Conservation (phyloP, 2,888 invertebrate species). For the Arctia plantaginis region DNA sequence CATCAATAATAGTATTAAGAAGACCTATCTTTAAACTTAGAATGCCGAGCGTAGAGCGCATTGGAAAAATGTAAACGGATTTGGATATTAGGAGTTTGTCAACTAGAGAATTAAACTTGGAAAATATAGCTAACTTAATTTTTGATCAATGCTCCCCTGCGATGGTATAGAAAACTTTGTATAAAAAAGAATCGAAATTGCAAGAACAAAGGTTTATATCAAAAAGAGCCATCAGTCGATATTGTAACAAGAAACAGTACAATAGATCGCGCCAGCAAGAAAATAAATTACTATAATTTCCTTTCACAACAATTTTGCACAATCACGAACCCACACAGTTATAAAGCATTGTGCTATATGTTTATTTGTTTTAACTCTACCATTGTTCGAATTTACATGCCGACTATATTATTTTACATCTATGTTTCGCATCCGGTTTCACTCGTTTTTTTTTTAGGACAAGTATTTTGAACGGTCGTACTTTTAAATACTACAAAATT, state of each 20-base stretch:
- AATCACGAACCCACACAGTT: constrained; percentile 55
- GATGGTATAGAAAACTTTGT: constrained; percentile 3
- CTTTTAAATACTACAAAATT: constrained; percentile 8
- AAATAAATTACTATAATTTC: constrained; percentile 77
- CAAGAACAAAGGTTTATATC: constrained; percentile 38
- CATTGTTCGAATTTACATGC: constrained; percentile 53
- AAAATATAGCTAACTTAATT: neutral
- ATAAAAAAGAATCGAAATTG: constrained; percentile 4
- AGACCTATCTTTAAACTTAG: neutral
- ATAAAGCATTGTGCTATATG: constrained; percentile 53
- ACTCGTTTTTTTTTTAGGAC: constrained; percentile 8
- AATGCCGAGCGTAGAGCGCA: neutral
- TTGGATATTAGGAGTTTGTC: neutral
- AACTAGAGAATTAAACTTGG: neutral
- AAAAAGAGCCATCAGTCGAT: constrained; percentile 45
- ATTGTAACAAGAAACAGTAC: constrained; percentile 52
- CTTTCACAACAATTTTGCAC: constrained; percentile 71
- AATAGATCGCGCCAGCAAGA: constrained; percentile 60
- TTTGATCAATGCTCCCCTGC: neutral
- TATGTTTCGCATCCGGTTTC: constrained; percentile 26
- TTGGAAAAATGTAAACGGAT: neutral
- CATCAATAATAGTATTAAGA: neutral
- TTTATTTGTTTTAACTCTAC: constrained; percentile 60
- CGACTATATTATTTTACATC: constrained; percentile 28
- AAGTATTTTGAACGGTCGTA: constrained; percentile 1